phyloP scores from a whole-genome alignment of 1,140 invertebrate species.

The Aricia agestis region DNA sequence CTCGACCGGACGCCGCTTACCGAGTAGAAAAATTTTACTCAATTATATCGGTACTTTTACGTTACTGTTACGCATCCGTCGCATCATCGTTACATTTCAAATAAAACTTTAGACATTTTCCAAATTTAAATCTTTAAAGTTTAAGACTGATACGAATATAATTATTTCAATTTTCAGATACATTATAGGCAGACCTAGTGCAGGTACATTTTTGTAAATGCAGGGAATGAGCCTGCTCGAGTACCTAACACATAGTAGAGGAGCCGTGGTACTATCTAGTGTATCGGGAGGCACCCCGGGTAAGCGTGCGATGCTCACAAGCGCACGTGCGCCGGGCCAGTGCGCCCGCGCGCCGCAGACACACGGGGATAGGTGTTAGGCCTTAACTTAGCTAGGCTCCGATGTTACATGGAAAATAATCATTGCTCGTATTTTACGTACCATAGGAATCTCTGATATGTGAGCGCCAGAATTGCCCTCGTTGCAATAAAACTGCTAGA shows the following conservation, averaged over 20 bases:
- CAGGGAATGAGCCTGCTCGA: conserved; percentile 12
- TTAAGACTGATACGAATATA: background rate
- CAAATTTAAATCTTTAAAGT: background rate
- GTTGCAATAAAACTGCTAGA: too few relatives aligned
- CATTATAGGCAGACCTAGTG: background rate
- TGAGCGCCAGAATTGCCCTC: too few relatives aligned
- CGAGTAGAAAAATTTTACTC: conserved; percentile 26
- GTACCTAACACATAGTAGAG: background rate
- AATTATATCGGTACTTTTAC: background rate
- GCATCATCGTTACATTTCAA: conserved; percentile 43
- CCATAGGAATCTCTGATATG: too few relatives aligned
- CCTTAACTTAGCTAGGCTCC: conserved; percentile 15
- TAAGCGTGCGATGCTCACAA: conserved; percentile 72
- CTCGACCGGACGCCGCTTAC: conserved; percentile 69
- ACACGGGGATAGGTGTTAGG: conserved; percentile 47
- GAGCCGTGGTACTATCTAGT: background rate
- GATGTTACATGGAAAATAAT: conserved; percentile 22
- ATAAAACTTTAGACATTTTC: background rate
- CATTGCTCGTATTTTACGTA: background rate
- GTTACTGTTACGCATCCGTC: conserved; percentile 61
- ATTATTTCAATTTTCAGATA: background rate
- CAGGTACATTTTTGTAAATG: background rate
- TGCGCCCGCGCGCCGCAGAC: conserved; percentile 55
- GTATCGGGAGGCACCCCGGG: conserved; percentile 4
- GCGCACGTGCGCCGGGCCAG: conserved; percentile 56